Evolutionary conservation across 2,113 vertebrate genomes (phyloP).

Genomic region (Piaya cayana): DNA sequence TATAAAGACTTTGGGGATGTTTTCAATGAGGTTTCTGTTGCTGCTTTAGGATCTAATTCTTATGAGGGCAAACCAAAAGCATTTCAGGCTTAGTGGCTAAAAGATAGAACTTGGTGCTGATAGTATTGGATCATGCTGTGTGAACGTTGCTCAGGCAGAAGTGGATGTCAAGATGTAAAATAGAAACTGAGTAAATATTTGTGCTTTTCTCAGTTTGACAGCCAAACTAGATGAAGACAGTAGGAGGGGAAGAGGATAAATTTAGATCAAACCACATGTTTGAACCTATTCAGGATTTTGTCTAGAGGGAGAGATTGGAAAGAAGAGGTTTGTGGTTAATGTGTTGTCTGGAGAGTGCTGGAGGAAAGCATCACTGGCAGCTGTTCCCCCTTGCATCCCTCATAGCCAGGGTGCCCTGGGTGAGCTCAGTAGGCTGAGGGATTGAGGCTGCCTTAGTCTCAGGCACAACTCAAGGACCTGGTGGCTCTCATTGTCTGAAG

Average conservation of each 20-base stretch:
- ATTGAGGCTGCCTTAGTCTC: background rate
- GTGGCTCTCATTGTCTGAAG: background rate
- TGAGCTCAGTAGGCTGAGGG: background rate
- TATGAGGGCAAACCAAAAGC: background rate
- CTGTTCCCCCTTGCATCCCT: background rate
- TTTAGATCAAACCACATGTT: background rate
- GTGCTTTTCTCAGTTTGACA: background rate
- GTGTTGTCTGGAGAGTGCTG: background rate
- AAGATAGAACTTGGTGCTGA: background rate
- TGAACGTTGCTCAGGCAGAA: background rate
- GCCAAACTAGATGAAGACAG: background rate
- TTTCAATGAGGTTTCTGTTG: background rate
- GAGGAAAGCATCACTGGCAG: background rate
- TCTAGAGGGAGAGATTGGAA: background rate
- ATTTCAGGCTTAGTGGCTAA: background rate
- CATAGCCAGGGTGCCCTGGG: background rate
- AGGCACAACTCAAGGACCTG: fast-evolving
- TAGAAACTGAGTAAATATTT: background rate
- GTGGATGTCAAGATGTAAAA: background rate
- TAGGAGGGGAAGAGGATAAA: background rate
- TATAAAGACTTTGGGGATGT: background rate
- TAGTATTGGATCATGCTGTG: background rate
- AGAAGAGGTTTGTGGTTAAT: background rate
- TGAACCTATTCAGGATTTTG: background rate
- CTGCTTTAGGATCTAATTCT: background rate